Conservation (phyloP, 2,797 vertebrate species). For the Characodon lateralis region DNA sequence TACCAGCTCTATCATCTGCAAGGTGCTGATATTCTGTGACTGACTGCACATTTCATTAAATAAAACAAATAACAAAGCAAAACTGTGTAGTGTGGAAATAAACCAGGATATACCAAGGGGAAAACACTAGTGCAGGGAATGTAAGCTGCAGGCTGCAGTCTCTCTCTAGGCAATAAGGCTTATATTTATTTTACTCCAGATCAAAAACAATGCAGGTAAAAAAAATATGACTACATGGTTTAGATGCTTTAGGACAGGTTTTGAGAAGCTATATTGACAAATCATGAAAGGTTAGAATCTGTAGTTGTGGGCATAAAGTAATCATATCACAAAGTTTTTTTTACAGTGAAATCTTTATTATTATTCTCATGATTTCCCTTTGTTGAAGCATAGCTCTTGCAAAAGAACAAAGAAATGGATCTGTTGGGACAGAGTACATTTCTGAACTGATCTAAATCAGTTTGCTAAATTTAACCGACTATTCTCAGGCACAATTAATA, state of each 20-base stretch:
- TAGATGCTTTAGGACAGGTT: not conserved
- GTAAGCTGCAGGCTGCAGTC: not conserved
- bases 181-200: not conserved
- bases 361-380: not conserved
- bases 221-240: no score
- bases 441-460: no score
- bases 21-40: slow-evolving; percentile 23
- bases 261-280: not conserved
- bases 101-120: not conserved
- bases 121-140: not conserved
- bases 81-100: slow-evolving; percentile 15
- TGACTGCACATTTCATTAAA: slow-evolving; percentile 25
- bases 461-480: no score
- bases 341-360: not conserved
- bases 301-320: not conserved
- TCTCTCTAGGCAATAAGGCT: not conserved
- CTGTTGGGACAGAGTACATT: no score
- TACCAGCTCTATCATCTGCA: slow-evolving; percentile 25
- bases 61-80: not conserved
- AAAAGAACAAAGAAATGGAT: not conserved
- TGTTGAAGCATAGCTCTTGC: not conserved
- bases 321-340: not conserved
- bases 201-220: not conserved
- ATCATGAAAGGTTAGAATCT: not conserved
- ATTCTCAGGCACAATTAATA: no score